Base-by-base conservation (phyloP, 2,113 vertebrate genomes). In the Rhea pennata region DNA sequence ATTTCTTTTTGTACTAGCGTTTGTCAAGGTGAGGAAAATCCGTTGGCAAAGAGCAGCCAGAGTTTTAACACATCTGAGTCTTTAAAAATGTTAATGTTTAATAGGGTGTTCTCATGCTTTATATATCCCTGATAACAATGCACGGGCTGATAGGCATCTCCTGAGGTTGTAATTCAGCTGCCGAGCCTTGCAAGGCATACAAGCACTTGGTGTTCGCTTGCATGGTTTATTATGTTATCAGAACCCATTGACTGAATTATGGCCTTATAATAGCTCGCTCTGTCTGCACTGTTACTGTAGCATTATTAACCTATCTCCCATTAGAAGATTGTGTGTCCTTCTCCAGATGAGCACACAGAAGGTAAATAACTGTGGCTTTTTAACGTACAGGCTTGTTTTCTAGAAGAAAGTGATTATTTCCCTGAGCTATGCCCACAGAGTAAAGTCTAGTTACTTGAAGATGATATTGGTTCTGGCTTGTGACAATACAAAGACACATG, bases 41-140 rank as follows among this genome's bases (percentile, higher is more conserved):
- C 93, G 91, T 93, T 91, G 92, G 78, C 16, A 42, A 95, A 90
- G 87, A 96, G 79, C 89, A 95, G 82, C 64, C 79, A 22, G 67
- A 71, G 84, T 95, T 94, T 96, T 96, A 96, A 93, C 94, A 96
- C 91, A 96, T 92, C 81, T 54, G 78, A 84, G 87, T 86, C 94
- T 93, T 74, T 95, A 84, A 86, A 93, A 93, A 92, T 75, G 96
- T 97, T 96, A 97, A 97, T 96, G 90, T 96, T 96, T 97, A 94
- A 97, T 88, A 88, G 87, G 85, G 85, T 97, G 77, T 92, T 88
- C 84, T 96, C 81, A 76, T n/a, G 73, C 70, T 92, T 90, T 87
- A 31, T 84, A 50, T 46, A 53, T 81, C 83, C 80, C 73, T 81
- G 93, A 46, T 96, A 96, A 93, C 94, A 90, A 75, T 75, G 62